Base-by-base conservation (phyloP, 2,888 invertebrate genomes). In the Eueremaeus valkanovi region DNA sequence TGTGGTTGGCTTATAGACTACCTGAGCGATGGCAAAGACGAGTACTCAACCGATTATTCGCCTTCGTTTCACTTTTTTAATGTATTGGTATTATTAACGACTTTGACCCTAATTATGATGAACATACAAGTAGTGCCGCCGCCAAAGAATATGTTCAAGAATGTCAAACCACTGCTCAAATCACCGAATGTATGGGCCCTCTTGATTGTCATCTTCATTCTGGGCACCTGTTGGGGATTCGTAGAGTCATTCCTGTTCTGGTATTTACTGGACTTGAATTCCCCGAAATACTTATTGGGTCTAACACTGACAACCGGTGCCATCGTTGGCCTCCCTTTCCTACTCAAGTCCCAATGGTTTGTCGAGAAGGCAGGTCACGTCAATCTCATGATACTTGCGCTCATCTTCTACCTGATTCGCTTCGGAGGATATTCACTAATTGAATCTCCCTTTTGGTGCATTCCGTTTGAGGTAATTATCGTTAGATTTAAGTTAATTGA, bases 191-290 rank as follows among this genome's bases (percentile, higher is more conserved):
- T 93, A 63, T 88, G 90, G 45, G 86, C 90, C 61, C 92, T 94
- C 81, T 89, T 94, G 81, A 85, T 90, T 80, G 90, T 92, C 83
- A 85, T 93, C 61, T 91, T 92, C 81, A 87, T 90, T 36, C 86
- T 93, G 80, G 94, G 94, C 76, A 91, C 92, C 81, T 88, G 92
- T 82, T 92, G 92, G 90, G 93, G 93, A 40, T 92, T 92, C 83
- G 91, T 93, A 75, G 93, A 94, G 83, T 92, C 91, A 73, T 94
- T 92, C 83, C 85, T 94, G 42, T 94, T 93, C 83, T 87, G 93
- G 81, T 93, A 92, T 83, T 86, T 93, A 78, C 80, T 84, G 18
- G 92, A 92, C 83, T 85, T 93, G 78, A 90, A 92, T 24, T 92
- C 92, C 72, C 91, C 92, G 0, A 92, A 90, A 83, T 91, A 90